Evolutionary conservation across 1,140 invertebrate species (phyloP), one percentile per base, ranked within the genome.

Genomic region (Drosophila guanche): DNA sequence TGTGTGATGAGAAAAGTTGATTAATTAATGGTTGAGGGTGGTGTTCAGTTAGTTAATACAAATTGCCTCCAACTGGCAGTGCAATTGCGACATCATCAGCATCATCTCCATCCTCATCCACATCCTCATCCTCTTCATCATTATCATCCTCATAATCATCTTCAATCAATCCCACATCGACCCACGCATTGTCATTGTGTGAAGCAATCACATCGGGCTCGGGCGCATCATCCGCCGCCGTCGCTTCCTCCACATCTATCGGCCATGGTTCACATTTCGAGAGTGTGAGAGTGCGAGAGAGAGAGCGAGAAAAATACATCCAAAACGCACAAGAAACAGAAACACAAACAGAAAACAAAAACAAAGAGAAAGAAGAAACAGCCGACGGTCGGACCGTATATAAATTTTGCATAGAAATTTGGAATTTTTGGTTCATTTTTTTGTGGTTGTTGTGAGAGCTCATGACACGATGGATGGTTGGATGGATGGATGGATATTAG

Each of bases 201-300:
- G 10, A 10, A 52, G 59, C 59, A 59, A 74, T 46, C 62, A 75
- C 60, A 43, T 78, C 50, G 43, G 71, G 66, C 72, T 78, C 50
- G 43, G 71, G 66, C 72, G 72, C 69, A 71, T 83, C 78, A 37
- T 37, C 33, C 33, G 33, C 33, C 10, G 10, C 33, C 47, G 66
- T 40, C 67, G 79, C 66, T 48, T 88, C 84, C 42, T 90, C 83
- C 89, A 90, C 89, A 81, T 81, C 76, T 37, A 59, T 74, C 85
- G 65, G 79, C 59, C 52, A 65, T 53, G 41, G 50, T 69, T 68
- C 62, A 68, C 65, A 68, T 55, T 68, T 29, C 63, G 66, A 58
- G n/a, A n/a, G n/a, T n/a, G n/a, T n/a, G 47, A 41, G 55, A 56
- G 47, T 66, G 55, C 59, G 50, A 33, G 37, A 66, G 47, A 41